phyloP scores from a whole-genome alignment of 1,140 invertebrate genomes.

The Homarus americanus region DNA sequence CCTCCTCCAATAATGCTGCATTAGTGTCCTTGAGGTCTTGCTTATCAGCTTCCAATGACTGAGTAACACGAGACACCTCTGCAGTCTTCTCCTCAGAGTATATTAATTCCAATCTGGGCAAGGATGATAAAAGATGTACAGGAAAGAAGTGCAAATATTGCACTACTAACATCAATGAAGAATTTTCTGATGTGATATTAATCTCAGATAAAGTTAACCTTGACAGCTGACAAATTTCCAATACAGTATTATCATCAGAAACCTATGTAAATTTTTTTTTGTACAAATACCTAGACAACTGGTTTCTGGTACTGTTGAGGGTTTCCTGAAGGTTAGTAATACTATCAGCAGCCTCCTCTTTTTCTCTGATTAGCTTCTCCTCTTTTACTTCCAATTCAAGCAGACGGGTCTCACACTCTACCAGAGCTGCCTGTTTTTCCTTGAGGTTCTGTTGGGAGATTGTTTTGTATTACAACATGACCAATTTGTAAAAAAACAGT shows the following conservation, averaged over 20 bases:
- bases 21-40: not conserved
- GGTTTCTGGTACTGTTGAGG: not conserved
- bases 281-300: not conserved
- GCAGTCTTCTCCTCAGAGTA: not conserved
- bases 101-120: not conserved
- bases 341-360: not conserved
- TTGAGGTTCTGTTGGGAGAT: not conserved
- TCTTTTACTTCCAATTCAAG: not conserved
- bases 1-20: conserved; percentile 24
- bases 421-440: not conserved
- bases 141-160: not conserved
- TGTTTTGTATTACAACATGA: not conserved
- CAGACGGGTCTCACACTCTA: not conserved
- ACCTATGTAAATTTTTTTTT: not conserved
- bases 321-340: not conserved
- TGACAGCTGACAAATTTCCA: not conserved
- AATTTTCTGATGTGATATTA: not conserved
- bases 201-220: not conserved
- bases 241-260: not conserved
- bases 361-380: not conserved
- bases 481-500: no score
- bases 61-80: not conserved
- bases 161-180: not conserved
- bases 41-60: not conserved
- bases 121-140: not conserved